Base-by-base conservation (phyloP, 2,888 invertebrate genomes). In the Rotaria sp. region DNA sequence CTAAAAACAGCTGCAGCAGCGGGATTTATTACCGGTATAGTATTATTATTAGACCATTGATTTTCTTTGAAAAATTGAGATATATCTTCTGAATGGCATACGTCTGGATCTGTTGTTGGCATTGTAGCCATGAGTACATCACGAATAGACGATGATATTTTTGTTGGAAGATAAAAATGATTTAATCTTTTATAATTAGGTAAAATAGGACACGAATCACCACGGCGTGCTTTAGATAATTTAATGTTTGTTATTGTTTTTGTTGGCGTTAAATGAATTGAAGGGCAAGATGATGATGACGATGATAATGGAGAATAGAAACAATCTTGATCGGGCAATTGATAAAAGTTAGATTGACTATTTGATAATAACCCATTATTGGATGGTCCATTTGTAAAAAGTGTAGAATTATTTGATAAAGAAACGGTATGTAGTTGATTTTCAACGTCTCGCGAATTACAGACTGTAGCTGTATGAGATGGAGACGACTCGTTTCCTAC, bases 301-400 rank as follows among this genome's bases (percentile, higher is more conserved):
- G 35, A 30, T 30, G 67, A 30, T 35, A 67, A 67, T 18, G 21
- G 80, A 80, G 80, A 80, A 80, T 80, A 80, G 45, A 80, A 80
- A 11, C 11, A 38, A n/a, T 80, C 80, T 80, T 80, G 41, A 80
- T 41, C 80, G 26, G 41, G n/a, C 45, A 75, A 38, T 38, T 59
- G 59, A 13, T 13, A 59, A 7, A 13, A 59, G 11, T 59, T 30
- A 59, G 67, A 35, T 67, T 67, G 35, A 67, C 67, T 67, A 21
- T 18, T 35, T 2, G 67, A 35, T 67, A 35, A 67, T 67, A 67
- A 67, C 5, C 35, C 4, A 30, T 35, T 67, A 67, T 67, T 67
- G 18, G 67, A 5, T 35, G 35, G 21, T 30, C 35, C 67, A 67
- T 67, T 67, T 5, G 67, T 35, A 8, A 35, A 1, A 67, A 67